These are phyloP conservation scores for Ptiloglossa arizonensis DNA, from an alignment of 1,140 invertebrate species.

Conservation along the genomic window DNA sequence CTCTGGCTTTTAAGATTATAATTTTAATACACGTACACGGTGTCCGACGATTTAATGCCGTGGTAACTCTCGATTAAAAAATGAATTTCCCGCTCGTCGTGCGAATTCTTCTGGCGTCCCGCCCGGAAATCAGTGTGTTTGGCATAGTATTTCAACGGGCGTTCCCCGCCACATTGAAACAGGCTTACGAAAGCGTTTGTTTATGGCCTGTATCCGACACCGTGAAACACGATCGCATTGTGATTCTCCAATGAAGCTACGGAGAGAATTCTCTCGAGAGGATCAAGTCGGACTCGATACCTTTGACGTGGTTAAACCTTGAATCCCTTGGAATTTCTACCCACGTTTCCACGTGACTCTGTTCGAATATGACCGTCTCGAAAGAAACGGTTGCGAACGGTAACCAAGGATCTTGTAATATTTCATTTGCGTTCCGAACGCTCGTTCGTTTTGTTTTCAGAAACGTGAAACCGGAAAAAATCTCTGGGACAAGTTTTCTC, in stretches of 20 bases:
- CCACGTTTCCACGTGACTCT: not conserved
- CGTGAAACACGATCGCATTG: conserved; percentile 44
- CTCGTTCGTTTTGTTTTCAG: not conserved
- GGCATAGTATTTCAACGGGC: not conserved
- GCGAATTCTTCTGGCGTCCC: too few species aligned
- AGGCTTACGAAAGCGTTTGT: conserved; percentile 28
- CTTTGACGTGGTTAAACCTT: conserved; percentile 44
- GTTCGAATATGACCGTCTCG: not conserved
- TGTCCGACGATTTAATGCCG: not conserved
- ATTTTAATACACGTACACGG: not conserved
- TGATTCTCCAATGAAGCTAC: conserved; percentile 47
- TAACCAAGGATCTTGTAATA: not conserved
- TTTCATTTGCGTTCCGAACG: not conserved
- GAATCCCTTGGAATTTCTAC: conserved; percentile 26
- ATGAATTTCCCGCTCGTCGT: not conserved
- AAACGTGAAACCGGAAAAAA: not conserved
- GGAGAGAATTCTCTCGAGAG: conserved; percentile 38
- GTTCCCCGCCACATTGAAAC: not conserved
- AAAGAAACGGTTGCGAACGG: not conserved
- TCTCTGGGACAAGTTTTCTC: too few species aligned
- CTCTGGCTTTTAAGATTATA: not conserved
- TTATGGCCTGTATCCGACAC: conserved; percentile 33
- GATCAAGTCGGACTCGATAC: conserved; percentile 30
- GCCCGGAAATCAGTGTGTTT: not conserved
- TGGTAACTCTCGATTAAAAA: not conserved